Percentiles rank a stretch among this genome's conserved stretches.
Evolutionary conservation across 2,888 invertebrate species (phyloP).

Genomic region (Oscheius sp.): DNA sequence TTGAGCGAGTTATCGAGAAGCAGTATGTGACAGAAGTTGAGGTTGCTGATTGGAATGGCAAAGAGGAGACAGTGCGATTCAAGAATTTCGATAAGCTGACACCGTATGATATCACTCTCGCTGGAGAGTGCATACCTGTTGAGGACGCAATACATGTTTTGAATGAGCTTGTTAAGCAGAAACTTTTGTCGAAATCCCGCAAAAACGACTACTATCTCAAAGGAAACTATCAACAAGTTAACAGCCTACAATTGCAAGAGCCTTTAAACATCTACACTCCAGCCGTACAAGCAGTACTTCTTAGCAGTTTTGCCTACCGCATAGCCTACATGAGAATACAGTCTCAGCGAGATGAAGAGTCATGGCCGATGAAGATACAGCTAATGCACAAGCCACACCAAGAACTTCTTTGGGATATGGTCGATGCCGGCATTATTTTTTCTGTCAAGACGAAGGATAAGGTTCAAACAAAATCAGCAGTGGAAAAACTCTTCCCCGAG

Average conservation of each 20-base stretch:
- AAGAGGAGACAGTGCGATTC: not conserved
- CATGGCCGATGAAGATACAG: constrained; percentile 22
- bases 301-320: not conserved
- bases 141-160: too few species aligned
- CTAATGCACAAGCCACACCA: constrained; percentile 12
- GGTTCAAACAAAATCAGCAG: not conserved
- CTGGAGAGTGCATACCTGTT: too few species aligned
- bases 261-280: not conserved
- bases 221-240: not conserved
- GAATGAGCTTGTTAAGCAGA: too few species aligned
- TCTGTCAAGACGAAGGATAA: not conserved
- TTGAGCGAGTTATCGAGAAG: not conserved
- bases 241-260: not conserved
- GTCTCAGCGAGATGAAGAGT: constrained; percentile 2
- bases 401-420: constrained; percentile 21
- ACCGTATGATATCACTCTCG: too few species aligned
- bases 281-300: not conserved
- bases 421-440: not conserved
- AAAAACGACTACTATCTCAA: not conserved
- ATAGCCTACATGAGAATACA: not conserved
- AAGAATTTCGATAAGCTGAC: not conserved
- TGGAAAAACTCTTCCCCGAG: not conserved
- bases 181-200: too few species aligned
- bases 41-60: not conserved
- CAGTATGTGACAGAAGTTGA: not conserved